Evolutionary conservation across 2,113 vertebrate species (phyloP).

Genomic region (Sardina pilchardus): DNA sequence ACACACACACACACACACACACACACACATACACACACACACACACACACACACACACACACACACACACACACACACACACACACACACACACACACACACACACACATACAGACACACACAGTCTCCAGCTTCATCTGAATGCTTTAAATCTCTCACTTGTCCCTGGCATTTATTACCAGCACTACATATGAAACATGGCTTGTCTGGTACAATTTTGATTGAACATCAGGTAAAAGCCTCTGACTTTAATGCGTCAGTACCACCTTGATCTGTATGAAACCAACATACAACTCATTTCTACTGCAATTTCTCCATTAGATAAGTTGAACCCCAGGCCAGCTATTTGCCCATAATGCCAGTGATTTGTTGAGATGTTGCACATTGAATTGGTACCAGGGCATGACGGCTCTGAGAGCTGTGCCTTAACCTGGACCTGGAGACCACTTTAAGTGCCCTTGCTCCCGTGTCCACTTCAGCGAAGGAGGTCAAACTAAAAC

Average conservation of each 20-base stretch:
- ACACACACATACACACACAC: background rate
- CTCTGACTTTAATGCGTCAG: too few relatives aligned
- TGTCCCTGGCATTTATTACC: background rate
- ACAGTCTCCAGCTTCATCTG: background rate
- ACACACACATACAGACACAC: background rate
- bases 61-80: constrained; percentile 12
- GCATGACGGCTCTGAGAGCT: background rate
- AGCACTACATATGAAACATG: background rate
- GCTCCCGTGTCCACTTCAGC: background rate
- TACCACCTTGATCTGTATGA: background rate
- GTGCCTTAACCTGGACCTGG: background rate
- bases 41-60: too few relatives aligned
- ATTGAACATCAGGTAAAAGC: background rate
- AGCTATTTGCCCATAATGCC: background rate
- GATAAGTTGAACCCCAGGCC: background rate
- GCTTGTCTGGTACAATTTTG: background rate
- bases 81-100: constrained; percentile 12
- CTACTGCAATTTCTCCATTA: background rate
- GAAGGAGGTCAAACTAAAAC: background rate
- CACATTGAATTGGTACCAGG: too few relatives aligned
- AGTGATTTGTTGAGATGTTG: too few relatives aligned
- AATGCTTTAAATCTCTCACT: background rate
- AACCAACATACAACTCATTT: background rate
- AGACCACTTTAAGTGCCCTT: background rate
- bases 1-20: background rate